A percentile compares a stretch with the other conserved stretches of the same genome.
phyloP scores from a whole-genome alignment of 2,113 vertebrate genomes.

The Cyprinodon tularosa region DNA sequence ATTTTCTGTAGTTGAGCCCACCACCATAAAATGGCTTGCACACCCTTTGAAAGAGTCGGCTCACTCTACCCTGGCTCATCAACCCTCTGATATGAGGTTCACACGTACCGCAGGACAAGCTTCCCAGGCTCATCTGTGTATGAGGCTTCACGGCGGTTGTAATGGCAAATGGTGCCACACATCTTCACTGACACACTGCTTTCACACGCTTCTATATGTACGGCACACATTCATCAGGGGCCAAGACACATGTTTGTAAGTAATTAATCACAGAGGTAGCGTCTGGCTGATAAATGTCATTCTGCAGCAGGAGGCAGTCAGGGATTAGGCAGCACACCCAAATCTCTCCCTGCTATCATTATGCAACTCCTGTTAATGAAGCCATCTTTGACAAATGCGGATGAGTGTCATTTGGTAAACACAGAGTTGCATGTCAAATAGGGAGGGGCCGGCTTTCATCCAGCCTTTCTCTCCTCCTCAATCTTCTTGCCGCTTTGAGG shows the following conservation, averaged over 20 bases:
- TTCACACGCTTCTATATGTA: constrained; percentile 51
- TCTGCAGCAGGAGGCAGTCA: constrained; percentile 54
- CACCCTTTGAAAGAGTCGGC: constrained; percentile 31
- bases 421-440: constrained; percentile 18
- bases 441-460: constrained; percentile 36
- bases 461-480: constrained; percentile 41
- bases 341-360: constrained; percentile 48
- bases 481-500: constrained; percentile 39
- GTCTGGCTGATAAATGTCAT: constrained; percentile 69
- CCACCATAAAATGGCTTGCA: constrained; percentile 56
- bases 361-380: constrained; percentile 68
- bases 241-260: constrained; percentile 64
- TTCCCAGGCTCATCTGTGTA: constrained; percentile 49
- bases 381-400: constrained; percentile 65
- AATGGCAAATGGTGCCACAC: constrained; percentile 50
- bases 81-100: constrained; percentile 54
- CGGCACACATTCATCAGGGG: constrained; percentile 57
- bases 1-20: constrained; percentile 37
- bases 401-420: constrained; percentile 56
- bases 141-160: constrained; percentile 46
- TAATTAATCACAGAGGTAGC: constrained; percentile 68
- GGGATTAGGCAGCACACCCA: constrained; percentile 56
- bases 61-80: constrained; percentile 53
- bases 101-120: constrained; percentile 45
- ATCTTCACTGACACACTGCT: constrained; percentile 45